These are phyloP conservation scores for Euphonia xanthogaster DNA, from an alignment of 2,797 vertebrate species.

Conservation along the genomic window DNA sequence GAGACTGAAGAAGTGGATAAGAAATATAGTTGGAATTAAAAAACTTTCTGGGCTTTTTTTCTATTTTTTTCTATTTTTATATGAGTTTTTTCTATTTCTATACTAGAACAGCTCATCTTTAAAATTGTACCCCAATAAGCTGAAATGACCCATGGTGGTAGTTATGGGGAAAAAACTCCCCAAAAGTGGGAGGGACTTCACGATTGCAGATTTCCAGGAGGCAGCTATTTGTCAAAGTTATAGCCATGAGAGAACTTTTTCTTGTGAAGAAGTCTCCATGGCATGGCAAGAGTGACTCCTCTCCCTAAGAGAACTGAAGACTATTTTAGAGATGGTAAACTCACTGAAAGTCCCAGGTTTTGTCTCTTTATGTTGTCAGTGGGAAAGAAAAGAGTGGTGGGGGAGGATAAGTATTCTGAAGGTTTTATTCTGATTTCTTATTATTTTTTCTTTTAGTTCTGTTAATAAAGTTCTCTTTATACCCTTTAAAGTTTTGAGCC, in stretches of 20 bases:
- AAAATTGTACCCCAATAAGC: background rate
- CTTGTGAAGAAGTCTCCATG: background rate
- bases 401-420: background rate
- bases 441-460: background rate
- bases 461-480: background rate
- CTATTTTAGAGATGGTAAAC: background rate
- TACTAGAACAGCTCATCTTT: background rate
- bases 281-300: background rate
- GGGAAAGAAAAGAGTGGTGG: background rate
- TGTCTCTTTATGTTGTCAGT: background rate
- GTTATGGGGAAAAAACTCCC: too few species aligned
- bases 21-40: background rate
- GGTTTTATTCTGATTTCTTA: background rate
- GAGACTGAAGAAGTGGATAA: background rate
- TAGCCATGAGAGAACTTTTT: background rate
- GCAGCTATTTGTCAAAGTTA: background rate
- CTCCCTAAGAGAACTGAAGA: background rate
- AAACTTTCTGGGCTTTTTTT: background rate
- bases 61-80: background rate
- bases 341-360: background rate
- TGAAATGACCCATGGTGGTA: too few species aligned
- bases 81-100: background rate
- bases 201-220: background rate
- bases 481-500: background rate
- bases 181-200: background rate